These are phyloP conservation scores for Achroia grisella DNA, from an alignment of 1,140 invertebrate species.

Conservation along the genomic window DNA sequence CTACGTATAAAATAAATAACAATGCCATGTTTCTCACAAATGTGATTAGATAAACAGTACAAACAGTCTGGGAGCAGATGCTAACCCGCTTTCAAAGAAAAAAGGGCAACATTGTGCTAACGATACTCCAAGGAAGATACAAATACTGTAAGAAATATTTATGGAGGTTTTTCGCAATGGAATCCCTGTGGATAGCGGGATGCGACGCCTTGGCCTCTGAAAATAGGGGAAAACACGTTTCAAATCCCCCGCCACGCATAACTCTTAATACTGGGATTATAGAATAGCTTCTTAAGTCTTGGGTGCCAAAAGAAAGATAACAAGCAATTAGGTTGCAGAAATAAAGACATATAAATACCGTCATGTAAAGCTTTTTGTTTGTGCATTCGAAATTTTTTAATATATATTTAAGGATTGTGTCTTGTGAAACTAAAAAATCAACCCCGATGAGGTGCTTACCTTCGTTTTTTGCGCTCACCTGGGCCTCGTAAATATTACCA, in stretches of 20 bases:
- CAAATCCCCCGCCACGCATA: slow-evolving; percentile 64
- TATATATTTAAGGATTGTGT: neutral
- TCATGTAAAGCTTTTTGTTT: slow-evolving; percentile 7
- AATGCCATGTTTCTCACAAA: neutral
- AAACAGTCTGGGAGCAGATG: slow-evolving; percentile 37
- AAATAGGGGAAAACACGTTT: slow-evolving; percentile 63
- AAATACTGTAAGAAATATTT: slow-evolving; percentile 72
- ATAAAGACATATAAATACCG: slow-evolving; percentile 14
- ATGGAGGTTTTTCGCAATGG: slow-evolving; percentile 69
- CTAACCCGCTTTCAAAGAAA: slow-evolving; percentile 36
- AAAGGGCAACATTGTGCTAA: slow-evolving; percentile 63
- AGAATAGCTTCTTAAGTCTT: slow-evolving; percentile 61
- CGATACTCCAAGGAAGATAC: slow-evolving; percentile 69
- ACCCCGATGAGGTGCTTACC: slow-evolving; percentile 31
- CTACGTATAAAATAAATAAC: neutral
- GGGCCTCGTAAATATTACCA: slow-evolving; percentile 49
- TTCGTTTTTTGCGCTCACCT: slow-evolving; percentile 37
- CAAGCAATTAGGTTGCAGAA: slow-evolving; percentile 50
- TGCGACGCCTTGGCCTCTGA: slow-evolving; percentile 38
- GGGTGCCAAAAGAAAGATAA: slow-evolving; percentile 64
- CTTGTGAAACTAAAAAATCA: slow-evolving; percentile 21
- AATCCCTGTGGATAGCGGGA: slow-evolving; percentile 54
- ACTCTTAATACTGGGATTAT: slow-evolving; percentile 70
- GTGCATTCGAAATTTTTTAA: neutral
- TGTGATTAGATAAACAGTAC: neutral